phyloP scores from a whole-genome alignment of 2,888 invertebrate species.

The Microctonus aethiopoides region DNA sequence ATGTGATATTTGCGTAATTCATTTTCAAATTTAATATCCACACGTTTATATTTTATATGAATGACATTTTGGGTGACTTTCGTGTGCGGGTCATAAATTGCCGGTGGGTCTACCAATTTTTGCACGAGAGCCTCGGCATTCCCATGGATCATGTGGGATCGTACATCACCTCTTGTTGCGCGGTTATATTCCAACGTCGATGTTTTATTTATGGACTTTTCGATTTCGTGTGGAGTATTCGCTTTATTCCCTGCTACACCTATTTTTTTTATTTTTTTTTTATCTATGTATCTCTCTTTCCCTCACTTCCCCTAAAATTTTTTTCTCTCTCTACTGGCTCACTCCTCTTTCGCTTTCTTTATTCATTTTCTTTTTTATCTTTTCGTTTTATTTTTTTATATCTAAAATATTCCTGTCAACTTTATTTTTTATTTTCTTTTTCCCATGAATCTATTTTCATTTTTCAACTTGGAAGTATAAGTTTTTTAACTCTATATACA shows the following conservation, averaged over 20 bases:
- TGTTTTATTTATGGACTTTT: conserved; percentile 23
- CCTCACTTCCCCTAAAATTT: background rate
- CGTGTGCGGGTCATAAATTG: conserved; percentile 5
- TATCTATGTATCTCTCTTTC: background rate
- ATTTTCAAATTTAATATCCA: conserved; percentile 3
- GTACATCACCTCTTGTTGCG: conserved; percentile 19
- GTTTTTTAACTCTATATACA: conserved; percentile 31
- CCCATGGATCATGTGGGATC: conserved; percentile 24
- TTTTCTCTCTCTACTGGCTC: background rate
- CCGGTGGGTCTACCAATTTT: conserved; percentile 14
- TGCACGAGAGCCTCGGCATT: conserved; percentile 17
- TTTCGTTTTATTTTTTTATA: conserved; percentile 9
- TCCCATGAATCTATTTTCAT: conserved; percentile 12
- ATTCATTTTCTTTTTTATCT: conserved; percentile 8
- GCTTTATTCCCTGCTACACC: background rate
- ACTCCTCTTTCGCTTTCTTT: background rate
- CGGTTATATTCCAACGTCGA: conserved; percentile 24
- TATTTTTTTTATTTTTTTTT: background rate
- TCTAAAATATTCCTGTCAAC: conserved; percentile 50
- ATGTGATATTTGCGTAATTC: background rate
- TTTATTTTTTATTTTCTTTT: conserved; percentile 7
- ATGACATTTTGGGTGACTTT: background rate
- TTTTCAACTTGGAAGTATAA: conserved; percentile 9
- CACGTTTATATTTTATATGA: conserved; percentile 21
- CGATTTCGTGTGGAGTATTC: conserved; percentile 3